Evolutionary conservation across 2,113 vertebrate species (phyloP).

Genomic region (Brienomyrus brachyistius): DNA sequence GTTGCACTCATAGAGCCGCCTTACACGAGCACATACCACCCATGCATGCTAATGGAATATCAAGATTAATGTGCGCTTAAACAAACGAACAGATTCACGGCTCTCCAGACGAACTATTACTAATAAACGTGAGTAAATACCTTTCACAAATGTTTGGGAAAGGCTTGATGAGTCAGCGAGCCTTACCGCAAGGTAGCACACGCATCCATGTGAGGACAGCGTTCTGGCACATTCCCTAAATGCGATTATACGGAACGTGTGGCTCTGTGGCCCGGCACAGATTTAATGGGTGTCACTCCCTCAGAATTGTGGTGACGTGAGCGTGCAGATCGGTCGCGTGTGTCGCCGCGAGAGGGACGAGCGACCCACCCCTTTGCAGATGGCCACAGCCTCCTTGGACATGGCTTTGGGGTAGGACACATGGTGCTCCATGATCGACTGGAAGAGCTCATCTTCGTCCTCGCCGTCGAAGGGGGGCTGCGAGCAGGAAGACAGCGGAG

Average conservation of each 20-base stretch:
- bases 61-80: constrained; percentile 4
- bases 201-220: neutral
- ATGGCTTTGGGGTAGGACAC: constrained; percentile 78
- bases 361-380: constrained; percentile 74
- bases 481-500: neutral
- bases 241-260: neutral
- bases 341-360: neutral
- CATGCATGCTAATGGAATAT: neutral
- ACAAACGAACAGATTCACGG: neutral
- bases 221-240: neutral
- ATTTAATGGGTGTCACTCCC: neutral
- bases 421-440: constrained; percentile 80
- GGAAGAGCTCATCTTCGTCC: constrained; percentile 75
- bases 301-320: neutral
- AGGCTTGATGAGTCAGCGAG: neutral
- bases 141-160: neutral
- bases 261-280: neutral
- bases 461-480: constrained; percentile 77
- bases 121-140: neutral
- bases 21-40: neutral
- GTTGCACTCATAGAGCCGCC: neutral
- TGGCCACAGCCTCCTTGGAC: constrained; percentile 77
- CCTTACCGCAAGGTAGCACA: neutral
- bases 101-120: neutral
- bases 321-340: neutral